A percentile compares a stretch with the other conserved stretches of the same genome.
Evolutionary conservation across 2,888 invertebrate species (phyloP).

Genomic region (Anticlea derivata): DNA sequence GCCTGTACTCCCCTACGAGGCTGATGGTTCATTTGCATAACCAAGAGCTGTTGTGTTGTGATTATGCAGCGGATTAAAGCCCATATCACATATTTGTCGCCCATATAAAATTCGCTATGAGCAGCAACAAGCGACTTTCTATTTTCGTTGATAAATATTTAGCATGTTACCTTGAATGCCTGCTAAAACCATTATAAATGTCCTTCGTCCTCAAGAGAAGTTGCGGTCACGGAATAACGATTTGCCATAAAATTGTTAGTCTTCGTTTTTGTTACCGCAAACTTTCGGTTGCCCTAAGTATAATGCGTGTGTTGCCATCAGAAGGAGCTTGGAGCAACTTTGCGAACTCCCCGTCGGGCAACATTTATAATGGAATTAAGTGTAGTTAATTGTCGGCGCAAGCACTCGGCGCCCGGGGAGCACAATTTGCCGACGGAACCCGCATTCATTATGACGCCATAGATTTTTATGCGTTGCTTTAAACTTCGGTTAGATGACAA

Average conservation of each 20-base stretch:
- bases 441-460: slow-evolving; percentile 59
- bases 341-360: slow-evolving; percentile 59
- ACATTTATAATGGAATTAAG: slow-evolving; percentile 76
- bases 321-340: slow-evolving; percentile 47
- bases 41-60: slow-evolving; percentile 40
- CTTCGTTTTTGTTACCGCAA: slow-evolving; percentile 23
- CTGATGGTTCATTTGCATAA: slow-evolving; percentile 47
- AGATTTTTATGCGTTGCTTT: slow-evolving; percentile 55
- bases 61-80: slow-evolving; percentile 27
- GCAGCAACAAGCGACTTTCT: neutral
- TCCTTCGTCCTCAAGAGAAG: slow-evolving; percentile 8
- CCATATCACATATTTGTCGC: slow-evolving; percentile 19
- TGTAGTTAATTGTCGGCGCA: slow-evolving; percentile 74
- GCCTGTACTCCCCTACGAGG: slow-evolving; percentile 34
- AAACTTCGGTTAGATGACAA: slow-evolving; percentile 50
- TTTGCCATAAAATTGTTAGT: slow-evolving; percentile 15
- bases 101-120: slow-evolving; percentile 4
- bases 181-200: neutral
- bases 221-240: slow-evolving; percentile 20
- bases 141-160: no score
- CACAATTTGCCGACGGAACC: slow-evolving; percentile 54
- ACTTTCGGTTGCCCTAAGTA: slow-evolving; percentile 24
- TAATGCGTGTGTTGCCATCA: slow-evolving; percentile 23
- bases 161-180: neutral
- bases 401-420: slow-evolving; percentile 63